Conservation (phyloP, 1,140 invertebrate species). For the Aphelinus certus region DNA sequence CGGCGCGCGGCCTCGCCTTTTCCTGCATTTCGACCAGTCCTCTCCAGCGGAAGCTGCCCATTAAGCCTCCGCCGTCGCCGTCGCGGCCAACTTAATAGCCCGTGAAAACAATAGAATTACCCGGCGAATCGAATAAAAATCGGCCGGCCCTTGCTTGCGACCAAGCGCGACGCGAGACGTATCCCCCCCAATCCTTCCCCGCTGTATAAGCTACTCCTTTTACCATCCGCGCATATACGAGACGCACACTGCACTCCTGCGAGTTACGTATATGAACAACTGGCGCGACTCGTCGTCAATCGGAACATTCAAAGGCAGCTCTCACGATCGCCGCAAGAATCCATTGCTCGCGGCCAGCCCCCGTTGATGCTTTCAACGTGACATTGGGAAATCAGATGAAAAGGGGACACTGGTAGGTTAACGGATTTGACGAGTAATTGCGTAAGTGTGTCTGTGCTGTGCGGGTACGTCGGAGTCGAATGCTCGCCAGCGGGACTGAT, state of each 20-base stretch:
- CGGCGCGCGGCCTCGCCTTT: conserved; percentile 57
- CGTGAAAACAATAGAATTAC: conserved; percentile 68
- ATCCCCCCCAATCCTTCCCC: background rate
- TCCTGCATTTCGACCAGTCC: conserved; percentile 64
- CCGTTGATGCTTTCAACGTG: too few relatives aligned
- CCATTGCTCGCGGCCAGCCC: too few relatives aligned
- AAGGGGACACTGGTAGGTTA: too few relatives aligned
- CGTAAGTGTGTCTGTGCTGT: too few relatives aligned
- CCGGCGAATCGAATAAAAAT: conserved; percentile 62
- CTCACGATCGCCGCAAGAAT: too few relatives aligned
- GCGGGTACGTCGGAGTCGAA: too few relatives aligned
- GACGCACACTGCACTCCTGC: background rate
- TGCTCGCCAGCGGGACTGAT: too few relatives aligned
- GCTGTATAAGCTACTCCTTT: background rate
- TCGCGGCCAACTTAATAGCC: conserved; percentile 66
- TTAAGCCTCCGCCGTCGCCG: conserved; percentile 47
- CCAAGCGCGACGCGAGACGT: conserved; percentile 23
- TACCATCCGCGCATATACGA: background rate
- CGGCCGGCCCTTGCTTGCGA: conserved; percentile 40
- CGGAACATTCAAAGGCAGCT: background rate
- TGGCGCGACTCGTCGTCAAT: background rate
- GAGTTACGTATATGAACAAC: background rate
- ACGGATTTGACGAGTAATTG: too few relatives aligned
- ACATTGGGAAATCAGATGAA: too few relatives aligned
- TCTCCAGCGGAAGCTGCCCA: conserved; percentile 32